These are phyloP conservation scores for Ophion slaviceki DNA, from an alignment of 2,888 invertebrate genomes.

Conservation along the genomic window DNA sequence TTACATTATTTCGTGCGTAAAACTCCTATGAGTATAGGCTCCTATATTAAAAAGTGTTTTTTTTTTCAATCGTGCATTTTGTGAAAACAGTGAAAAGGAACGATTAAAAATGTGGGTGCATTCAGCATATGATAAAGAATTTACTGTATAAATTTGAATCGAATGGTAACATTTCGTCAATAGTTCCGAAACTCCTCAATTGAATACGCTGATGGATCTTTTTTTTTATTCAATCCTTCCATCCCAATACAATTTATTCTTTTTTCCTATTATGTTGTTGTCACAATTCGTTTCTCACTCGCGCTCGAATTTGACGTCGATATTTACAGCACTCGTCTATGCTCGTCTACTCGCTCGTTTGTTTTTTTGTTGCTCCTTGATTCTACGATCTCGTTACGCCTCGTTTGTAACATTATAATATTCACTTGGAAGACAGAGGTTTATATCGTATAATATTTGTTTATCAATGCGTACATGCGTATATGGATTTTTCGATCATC, in stretches of 20 bases:
- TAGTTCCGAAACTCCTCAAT: too few relatives aligned
- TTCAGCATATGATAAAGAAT: too few relatives aligned
- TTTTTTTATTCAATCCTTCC: constrained; percentile 17
- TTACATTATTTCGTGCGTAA: too few relatives aligned
- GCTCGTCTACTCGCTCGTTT: constrained; percentile 39
- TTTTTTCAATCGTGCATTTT: too few relatives aligned
- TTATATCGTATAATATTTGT: constrained; percentile 78
- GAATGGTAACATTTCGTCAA: too few relatives aligned
- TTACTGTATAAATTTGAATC: too few relatives aligned
- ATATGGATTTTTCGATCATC: constrained; percentile 56
- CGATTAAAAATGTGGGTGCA: too few relatives aligned
- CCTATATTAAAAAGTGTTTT: too few relatives aligned
- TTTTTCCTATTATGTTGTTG: constrained; percentile 8
- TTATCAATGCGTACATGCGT: constrained; percentile 66
- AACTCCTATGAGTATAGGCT: too few relatives aligned
- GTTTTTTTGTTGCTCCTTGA: constrained; percentile 45
- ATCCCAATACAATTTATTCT: constrained; percentile 14
- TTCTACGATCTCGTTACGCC: constrained; percentile 55
- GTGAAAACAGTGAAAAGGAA: too few relatives aligned
- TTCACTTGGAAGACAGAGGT: constrained; percentile 83
- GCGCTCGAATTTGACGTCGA: constrained; percentile 54
- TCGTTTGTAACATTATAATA: constrained; percentile 76
- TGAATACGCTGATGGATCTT: background rate
- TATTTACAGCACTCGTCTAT: constrained; percentile 62
- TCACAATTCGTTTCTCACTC: constrained; percentile 17